Evolutionary conservation across 2,113 vertebrate species (phyloP), one percentile per base, ranked within the genome.

Genomic region (Heterotis niloticus): DNA sequence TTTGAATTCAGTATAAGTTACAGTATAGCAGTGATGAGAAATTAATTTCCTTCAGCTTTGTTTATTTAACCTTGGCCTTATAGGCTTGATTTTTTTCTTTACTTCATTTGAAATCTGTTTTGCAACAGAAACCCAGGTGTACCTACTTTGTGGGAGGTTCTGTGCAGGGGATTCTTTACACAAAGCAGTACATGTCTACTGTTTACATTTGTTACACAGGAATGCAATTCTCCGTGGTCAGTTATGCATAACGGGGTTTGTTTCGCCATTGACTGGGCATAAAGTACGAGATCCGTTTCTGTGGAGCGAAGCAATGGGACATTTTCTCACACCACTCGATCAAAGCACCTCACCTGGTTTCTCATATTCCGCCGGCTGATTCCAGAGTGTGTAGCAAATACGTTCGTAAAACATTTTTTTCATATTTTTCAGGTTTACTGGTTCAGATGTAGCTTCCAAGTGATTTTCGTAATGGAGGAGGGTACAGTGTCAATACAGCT

Each of bases 1-100:
- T n/a, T n/a, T n/a, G n/a, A n/a, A n/a, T n/a, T n/a, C n/a, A n/a
- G n/a, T n/a, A n/a, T n/a, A n/a, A n/a, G n/a, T n/a, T n/a, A n/a
- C n/a, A n/a, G n/a, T n/a, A n/a, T n/a, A n/a, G n/a, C n/a, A n/a
- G n/a, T n/a, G n/a, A n/a, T n/a, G n/a, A n/a, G n/a, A n/a, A n/a
- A n/a, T n/a, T n/a, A n/a, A n/a, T n/a, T n/a, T n/a, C n/a, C n/a
- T 71, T 71, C 68, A 71, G 20, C 68, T 44, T 52, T 14, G 68
- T 71, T 71, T 34, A 20, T 69, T 71, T 71, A 20, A 44, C 29
- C 52, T 71, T 29, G 28, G 16, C 34, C 34, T 44, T 44, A 44
- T 44, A 44, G n/a, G 44, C n/a, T 5, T 54, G 17, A 54, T 72
- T 17, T 72, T 72, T 72, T 44, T 23, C 52, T 72, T n/a, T 12